phyloP scores from a whole-genome alignment of 2,113 vertebrate species.

The Dipodomys merriami region DNA sequence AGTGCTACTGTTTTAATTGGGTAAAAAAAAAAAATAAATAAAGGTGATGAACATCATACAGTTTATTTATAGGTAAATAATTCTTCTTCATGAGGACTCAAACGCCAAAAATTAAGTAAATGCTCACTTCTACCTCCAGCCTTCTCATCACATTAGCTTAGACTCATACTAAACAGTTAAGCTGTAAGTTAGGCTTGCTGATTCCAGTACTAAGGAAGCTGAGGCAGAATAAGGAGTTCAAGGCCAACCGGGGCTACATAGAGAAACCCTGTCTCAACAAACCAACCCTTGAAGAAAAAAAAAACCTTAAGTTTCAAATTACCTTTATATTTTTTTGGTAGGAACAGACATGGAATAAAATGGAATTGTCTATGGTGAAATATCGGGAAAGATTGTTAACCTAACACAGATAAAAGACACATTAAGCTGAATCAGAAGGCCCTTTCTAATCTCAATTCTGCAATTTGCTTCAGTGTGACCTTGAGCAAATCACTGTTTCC shows the following conservation, averaged over 20 bases:
- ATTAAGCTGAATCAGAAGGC: not conserved
- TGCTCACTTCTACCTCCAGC: not conserved
- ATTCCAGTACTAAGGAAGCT: no score
- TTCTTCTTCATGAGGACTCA: not conserved
- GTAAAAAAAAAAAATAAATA: conserved; percentile 7
- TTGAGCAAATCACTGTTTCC: not conserved
- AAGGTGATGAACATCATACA: not conserved
- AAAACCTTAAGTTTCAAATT: not conserved
- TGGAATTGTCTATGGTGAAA: not conserved
- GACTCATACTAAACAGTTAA: not conserved
- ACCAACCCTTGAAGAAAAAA: no score
- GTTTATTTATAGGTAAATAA: conserved; percentile 14
- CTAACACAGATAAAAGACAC: not conserved
- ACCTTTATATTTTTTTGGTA: not conserved
- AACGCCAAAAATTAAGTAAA: not conserved
- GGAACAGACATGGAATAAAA: not conserved
- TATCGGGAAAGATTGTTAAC: not conserved
- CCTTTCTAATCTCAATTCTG: conserved; percentile 16
- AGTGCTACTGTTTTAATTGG: not conserved
- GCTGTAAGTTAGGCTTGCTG: no score
- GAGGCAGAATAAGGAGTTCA: no score
- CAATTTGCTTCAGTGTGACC: not conserved
- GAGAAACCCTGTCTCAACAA: no score
- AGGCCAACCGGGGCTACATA: no score
- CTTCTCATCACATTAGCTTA: not conserved